Conservation (phyloP, 2,888 invertebrate genomes). For the Monoplex corrugatus region DNA sequence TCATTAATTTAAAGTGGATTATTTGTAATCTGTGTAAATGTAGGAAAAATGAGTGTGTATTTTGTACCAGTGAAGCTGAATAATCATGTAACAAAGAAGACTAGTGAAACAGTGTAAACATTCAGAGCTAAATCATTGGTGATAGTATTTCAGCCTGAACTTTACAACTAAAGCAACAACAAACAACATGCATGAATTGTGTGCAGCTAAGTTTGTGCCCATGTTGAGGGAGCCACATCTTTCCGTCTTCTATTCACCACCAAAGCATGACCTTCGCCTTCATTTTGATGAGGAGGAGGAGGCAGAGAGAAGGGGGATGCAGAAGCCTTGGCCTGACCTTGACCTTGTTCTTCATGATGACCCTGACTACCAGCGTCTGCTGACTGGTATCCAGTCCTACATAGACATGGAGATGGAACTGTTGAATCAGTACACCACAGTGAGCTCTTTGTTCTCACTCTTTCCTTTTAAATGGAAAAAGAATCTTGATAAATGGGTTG, state of each 20-base stretch:
- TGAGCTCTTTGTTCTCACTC: too few relatives aligned
- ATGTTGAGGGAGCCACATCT: conserved; percentile 77
- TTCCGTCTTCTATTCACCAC: conserved; percentile 78
- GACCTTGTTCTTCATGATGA: conserved; percentile 77
- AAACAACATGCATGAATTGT: too few relatives aligned
- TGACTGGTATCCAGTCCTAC: conserved; percentile 71
- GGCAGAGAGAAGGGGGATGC: conserved; percentile 68
- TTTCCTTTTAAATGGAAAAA: too few relatives aligned
- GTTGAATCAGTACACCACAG: conserved; percentile 70
- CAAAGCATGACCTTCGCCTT: conserved; percentile 74
- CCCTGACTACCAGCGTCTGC: conserved; percentile 73
- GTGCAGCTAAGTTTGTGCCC: conserved; percentile 74
- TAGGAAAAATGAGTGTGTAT: too few relatives aligned
- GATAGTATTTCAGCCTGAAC: background rate
- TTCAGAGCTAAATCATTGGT: background rate
- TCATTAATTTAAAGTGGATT: too few relatives aligned
- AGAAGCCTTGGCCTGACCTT: conserved; percentile 78
- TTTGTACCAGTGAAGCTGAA: too few relatives aligned
- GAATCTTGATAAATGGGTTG: too few relatives aligned
- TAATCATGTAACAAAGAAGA: too few relatives aligned
- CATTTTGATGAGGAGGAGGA: conserved; percentile 76
- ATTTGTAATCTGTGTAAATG: too few relatives aligned
- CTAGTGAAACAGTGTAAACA: background rate
- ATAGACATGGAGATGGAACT: conserved; percentile 74
- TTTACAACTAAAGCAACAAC: too few relatives aligned